Conservation (phyloP, 2,888 invertebrate genomes). For the Melolontha melolontha region DNA sequence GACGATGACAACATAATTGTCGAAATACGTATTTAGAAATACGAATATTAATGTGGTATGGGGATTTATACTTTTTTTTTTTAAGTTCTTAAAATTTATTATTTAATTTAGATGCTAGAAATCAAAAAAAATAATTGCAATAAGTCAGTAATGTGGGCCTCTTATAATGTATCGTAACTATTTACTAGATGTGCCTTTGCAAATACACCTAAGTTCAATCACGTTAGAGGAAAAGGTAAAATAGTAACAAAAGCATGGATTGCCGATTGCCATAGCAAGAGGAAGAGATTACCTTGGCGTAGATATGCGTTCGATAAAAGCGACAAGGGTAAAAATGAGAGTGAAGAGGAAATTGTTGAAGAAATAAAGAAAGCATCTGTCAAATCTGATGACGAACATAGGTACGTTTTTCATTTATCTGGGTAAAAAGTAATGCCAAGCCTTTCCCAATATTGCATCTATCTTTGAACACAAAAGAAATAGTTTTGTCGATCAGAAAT, state of each 20-base stretch:
- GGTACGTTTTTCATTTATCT: slow-evolving; percentile 21
- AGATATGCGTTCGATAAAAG: slow-evolving; percentile 70
- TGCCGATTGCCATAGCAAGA: slow-evolving; percentile 70
- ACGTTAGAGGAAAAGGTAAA: slow-evolving; percentile 74
- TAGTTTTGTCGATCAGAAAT: too few species aligned
- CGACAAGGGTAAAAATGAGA: slow-evolving; percentile 64
- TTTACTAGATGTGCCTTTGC: slow-evolving; percentile 83
- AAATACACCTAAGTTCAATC: slow-evolving; percentile 88
- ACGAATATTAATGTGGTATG: too few species aligned
- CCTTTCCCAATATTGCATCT: too few species aligned
- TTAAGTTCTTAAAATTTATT: too few species aligned
- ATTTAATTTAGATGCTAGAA: too few species aligned
- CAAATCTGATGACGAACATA: slow-evolving; percentile 35
- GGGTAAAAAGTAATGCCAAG: slow-evolving; percentile 1
- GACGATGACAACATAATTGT: too few species aligned
- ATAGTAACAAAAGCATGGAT: slow-evolving; percentile 84
- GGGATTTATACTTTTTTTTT: too few species aligned
- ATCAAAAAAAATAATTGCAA: too few species aligned
- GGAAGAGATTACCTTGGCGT: slow-evolving; percentile 76
- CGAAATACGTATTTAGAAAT: too few species aligned
- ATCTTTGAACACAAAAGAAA: too few species aligned
- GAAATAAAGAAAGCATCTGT: slow-evolving; percentile 51
- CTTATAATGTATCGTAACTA: too few species aligned
- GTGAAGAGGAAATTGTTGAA: slow-evolving; percentile 69
- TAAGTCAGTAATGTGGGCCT: too few species aligned